These are phyloP conservation scores for Argentina silus DNA, from an alignment of 2,797 vertebrate genomes.

Conservation along the genomic window DNA sequence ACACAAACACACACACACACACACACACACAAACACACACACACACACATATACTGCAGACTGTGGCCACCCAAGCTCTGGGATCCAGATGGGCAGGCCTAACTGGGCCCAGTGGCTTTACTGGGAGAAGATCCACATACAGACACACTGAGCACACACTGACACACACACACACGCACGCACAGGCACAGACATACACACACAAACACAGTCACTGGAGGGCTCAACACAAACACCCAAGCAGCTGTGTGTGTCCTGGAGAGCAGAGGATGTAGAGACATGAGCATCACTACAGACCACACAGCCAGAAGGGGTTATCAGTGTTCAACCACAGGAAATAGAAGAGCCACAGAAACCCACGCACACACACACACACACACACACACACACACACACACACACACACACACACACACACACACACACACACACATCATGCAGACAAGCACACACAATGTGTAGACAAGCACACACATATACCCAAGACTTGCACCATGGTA, in stretches of 20 bases:
- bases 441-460: not conserved
- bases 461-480: not conserved
- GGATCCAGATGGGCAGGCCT: conserved; percentile 64
- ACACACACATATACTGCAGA: conserved; percentile 14
- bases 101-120: conserved; percentile 55
- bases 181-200: no score
- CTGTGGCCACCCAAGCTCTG: conserved; percentile 60
- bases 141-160: conserved; percentile 28
- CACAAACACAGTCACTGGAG: no score
- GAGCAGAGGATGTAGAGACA: not conserved
- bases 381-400: not conserved
- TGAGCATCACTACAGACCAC: not conserved
- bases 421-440: not conserved
- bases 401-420: not conserved
- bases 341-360: not conserved
- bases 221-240: not conserved
- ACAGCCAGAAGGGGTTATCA: not conserved
- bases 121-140: conserved; percentile 18
- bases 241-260: not conserved
- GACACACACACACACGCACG: conserved; percentile 6
- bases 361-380: conserved; percentile 11
- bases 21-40: conserved; percentile 2
- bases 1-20: conserved; percentile 7
- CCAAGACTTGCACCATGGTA: no score
- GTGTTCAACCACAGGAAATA: not conserved